Percentiles rank a stretch among this genome's conserved stretches.
Conservation (phyloP, 2,797 vertebrate species). For the Leuciscus waleckii region DNA sequence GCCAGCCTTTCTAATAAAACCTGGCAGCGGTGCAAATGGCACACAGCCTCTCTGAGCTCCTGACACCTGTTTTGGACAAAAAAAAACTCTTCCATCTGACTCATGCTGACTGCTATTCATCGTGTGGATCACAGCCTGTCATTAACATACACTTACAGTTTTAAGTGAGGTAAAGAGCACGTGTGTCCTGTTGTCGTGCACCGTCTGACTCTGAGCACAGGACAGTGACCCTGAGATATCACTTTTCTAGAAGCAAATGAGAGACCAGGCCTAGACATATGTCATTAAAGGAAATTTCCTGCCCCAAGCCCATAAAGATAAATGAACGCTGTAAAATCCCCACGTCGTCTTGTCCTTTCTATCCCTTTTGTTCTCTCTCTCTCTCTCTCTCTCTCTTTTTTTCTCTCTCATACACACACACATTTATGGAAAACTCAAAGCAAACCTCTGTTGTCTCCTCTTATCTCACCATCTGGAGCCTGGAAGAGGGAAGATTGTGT, state of each 20-base stretch:
- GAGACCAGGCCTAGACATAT: conserved; percentile 64
- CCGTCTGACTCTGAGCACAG: conserved; percentile 45
- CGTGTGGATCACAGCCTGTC: conserved; percentile 50
- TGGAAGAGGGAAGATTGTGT: conserved; percentile 22
- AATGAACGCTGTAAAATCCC: conserved; percentile 66
- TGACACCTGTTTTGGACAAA: conserved; percentile 67
- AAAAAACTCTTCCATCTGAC: conserved; percentile 56
- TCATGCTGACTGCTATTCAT: conserved; percentile 14
- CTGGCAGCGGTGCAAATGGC: conserved; percentile 72
- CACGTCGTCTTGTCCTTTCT: conserved; percentile 54
- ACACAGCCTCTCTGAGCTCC: conserved; percentile 72
- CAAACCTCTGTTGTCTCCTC: conserved; percentile 72
- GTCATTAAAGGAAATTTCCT: conserved; percentile 75
- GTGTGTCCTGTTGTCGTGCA: conserved; percentile 14
- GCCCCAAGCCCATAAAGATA: conserved; percentile 73
- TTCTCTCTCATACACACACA: conserved; percentile 31
- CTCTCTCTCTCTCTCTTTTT: neutral
- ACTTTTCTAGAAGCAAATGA: conserved; percentile 57
- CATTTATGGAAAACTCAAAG: conserved; percentile 13
- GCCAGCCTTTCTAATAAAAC: conserved; percentile 70
- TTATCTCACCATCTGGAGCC: conserved; percentile 73
- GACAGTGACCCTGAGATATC: conserved; percentile 30
- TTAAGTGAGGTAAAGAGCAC: conserved; percentile 28
- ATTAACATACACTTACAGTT: conserved; percentile 53
- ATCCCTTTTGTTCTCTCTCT: conserved; percentile 47